Percentiles rank a stretch among this genome's conserved stretches.
Evolutionary conservation across 2,888 invertebrate species (phyloP).

Genomic region (Laothoe populi): DNA sequence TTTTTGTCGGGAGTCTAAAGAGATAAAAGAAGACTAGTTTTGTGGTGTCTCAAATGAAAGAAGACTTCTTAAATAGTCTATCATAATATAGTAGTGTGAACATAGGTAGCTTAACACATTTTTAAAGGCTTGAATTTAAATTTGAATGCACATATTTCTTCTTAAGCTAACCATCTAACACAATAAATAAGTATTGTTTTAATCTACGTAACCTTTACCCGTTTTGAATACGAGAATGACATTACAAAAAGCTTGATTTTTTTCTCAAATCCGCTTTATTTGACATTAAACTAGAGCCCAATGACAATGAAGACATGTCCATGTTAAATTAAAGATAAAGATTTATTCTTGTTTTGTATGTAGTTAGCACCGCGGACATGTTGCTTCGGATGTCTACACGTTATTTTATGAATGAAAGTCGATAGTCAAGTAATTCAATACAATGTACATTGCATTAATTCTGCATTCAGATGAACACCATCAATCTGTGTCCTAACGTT

Average conservation of each 20-base stretch:
- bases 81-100: no score
- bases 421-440: constrained; percentile 22
- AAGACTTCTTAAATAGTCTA: no score
- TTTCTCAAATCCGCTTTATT: constrained; percentile 6
- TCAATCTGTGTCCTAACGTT: constrained; percentile 9
- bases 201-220: constrained; percentile 8
- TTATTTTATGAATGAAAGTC: constrained; percentile 22
- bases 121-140: background rate
- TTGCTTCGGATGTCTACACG: background rate
- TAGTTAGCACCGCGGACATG: constrained; percentile 19
- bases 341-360: constrained; percentile 25
- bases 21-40: no score
- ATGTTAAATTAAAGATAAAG: constrained; percentile 13
- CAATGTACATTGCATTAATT: constrained; percentile 21
- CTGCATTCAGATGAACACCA: background rate
- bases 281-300: constrained; percentile 15
- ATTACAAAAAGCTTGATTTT: constrained; percentile 4
- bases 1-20: no score
- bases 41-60: no score
- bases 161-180: background rate
- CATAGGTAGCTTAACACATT: background rate
- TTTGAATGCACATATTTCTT: background rate
- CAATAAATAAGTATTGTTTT: constrained; percentile 8
- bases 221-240: background rate
- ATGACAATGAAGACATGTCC: constrained; percentile 22